Percentiles rank a stretch among this genome's conserved stretches.
These are phyloP conservation scores for Steinernema carpocapsae DNA, from an alignment of 2,888 invertebrate genomes.

Conservation along the genomic window DNA sequence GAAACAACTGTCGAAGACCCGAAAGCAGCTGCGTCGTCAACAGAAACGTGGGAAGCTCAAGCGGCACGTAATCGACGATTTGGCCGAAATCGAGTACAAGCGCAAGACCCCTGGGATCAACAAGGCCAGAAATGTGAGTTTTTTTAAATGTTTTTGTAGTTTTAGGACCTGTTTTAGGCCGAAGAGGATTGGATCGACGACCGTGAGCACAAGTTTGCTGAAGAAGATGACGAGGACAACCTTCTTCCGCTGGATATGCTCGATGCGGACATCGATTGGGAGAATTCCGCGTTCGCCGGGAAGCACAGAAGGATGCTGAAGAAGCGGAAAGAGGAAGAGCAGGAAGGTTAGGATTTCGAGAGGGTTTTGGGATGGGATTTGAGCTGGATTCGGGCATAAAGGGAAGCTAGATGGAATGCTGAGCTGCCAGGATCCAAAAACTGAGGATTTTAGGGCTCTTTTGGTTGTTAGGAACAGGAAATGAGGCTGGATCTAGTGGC, in stretches of 20 bases:
- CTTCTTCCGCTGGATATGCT: constrained; percentile 62
- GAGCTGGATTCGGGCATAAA: too few relatives aligned
- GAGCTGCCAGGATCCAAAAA: too few relatives aligned
- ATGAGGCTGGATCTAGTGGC: too few relatives aligned
- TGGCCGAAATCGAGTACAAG: neutral
- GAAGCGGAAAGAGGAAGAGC: constrained; percentile 39
- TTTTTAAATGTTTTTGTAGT: neutral
- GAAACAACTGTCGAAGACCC: constrained; percentile 12
- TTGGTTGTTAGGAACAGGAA: too few relatives aligned
- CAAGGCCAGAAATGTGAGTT: constrained; percentile 36
- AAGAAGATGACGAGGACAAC: constrained; percentile 52
- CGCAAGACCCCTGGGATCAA: constrained; percentile 15
- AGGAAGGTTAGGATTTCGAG: constrained; percentile 38
- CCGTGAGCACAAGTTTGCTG: constrained; percentile 41
- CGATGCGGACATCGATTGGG: constrained; percentile 61
- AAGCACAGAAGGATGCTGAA: constrained; percentile 36
- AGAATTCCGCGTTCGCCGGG: constrained; percentile 52
- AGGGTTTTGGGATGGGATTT: constrained; percentile 36
- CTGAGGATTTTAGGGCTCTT: too few relatives aligned
- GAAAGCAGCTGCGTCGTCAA: constrained; percentile 26
- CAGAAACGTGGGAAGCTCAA: constrained; percentile 33
- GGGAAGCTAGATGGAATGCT: too few relatives aligned
- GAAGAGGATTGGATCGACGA: constrained; percentile 47
- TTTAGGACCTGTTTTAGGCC: constrained; percentile 8
- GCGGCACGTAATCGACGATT: constrained; percentile 28